phyloP scores from a whole-genome alignment of 1,140 invertebrate genomes.

The Heterodera schachtii region DNA sequence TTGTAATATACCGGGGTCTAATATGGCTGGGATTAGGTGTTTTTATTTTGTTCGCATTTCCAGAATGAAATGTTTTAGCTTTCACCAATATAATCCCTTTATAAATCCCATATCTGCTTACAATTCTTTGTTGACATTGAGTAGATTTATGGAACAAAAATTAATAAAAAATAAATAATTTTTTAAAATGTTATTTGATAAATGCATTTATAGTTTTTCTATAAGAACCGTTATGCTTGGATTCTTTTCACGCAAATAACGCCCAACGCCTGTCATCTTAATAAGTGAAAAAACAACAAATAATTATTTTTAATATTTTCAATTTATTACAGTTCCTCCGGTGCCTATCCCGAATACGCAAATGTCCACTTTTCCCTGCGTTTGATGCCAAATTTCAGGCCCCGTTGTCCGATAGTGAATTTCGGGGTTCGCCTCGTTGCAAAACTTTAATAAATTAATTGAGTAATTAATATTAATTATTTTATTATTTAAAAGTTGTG shows the following conservation, averaged over 20 bases:
- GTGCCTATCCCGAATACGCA: conserved; percentile 63
- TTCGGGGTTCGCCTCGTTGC: conserved; percentile 60
- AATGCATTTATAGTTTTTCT: not conserved
- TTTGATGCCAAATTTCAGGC: conserved; percentile 63
- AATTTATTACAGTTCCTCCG: conserved; percentile 49
- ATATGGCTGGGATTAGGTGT: too few species aligned
- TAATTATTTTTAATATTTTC: not conserved
- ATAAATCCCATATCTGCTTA: too few species aligned
- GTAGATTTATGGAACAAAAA: too few species aligned
- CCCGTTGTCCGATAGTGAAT: conserved; percentile 63
- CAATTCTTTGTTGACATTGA: too few species aligned
- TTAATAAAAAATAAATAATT: conserved; percentile 11
- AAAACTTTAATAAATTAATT: conserved; percentile 51
- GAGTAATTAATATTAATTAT: not conserved
- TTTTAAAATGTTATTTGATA: too few species aligned
- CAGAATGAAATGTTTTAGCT: too few species aligned
- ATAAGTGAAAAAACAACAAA: not conserved
- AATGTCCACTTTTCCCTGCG: conserved; percentile 59
- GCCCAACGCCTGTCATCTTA: conserved; percentile 60
- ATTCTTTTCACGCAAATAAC: conserved; percentile 54
- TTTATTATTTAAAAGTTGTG: conserved; percentile 19
- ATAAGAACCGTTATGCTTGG: conserved; percentile 48
- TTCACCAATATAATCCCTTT: too few species aligned
- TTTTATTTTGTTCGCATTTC: too few species aligned
- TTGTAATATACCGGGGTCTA: too few species aligned